Conservation (phyloP, 1,140 invertebrate species). For the Drosophila bipectinata region DNA sequence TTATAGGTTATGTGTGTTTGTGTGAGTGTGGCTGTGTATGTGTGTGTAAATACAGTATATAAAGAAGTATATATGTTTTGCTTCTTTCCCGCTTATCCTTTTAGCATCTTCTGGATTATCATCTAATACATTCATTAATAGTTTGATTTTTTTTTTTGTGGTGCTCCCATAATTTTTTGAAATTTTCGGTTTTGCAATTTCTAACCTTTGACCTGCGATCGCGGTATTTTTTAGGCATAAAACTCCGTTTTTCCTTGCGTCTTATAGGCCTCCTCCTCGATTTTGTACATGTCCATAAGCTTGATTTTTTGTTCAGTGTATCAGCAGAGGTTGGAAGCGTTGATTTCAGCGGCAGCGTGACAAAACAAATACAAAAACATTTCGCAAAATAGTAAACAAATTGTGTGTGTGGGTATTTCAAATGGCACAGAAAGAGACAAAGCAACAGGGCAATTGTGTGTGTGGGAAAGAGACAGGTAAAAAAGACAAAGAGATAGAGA, state of each 20-base stretch:
- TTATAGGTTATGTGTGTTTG: conserved; percentile 17
- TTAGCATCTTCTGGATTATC: conserved; percentile 19
- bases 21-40: conserved; percentile 21
- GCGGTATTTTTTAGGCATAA: conserved; percentile 88
- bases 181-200: conserved; percentile 12
- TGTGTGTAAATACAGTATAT: conserved; percentile 38
- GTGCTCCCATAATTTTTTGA: conserved; percentile 32
- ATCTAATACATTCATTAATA: conserved; percentile 14
- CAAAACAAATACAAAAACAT: conserved; percentile 31
- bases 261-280: conserved; percentile 96
- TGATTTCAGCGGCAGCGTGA: conserved; percentile 58
- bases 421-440: conserved; percentile 26
- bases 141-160: conserved; percentile 15
- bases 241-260: conserved; percentile 95
- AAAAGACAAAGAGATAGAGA: conserved; percentile 34
- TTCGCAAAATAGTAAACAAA: conserved; percentile 40
- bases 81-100: background rate
- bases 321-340: conserved; percentile 15
- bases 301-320: conserved; percentile 81
- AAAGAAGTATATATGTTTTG: conserved; percentile 30
- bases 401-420: conserved; percentile 20
- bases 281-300: conserved; percentile 97
- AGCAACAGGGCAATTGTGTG: conserved; percentile 11
- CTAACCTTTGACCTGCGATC: conserved; percentile 38
- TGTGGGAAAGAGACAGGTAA: conserved; percentile 22